Evolutionary conservation across 2,797 vertebrate genomes (phyloP), one percentile per base, ranked within the genome.

Genomic region (Sebastes oblongus): DNA sequence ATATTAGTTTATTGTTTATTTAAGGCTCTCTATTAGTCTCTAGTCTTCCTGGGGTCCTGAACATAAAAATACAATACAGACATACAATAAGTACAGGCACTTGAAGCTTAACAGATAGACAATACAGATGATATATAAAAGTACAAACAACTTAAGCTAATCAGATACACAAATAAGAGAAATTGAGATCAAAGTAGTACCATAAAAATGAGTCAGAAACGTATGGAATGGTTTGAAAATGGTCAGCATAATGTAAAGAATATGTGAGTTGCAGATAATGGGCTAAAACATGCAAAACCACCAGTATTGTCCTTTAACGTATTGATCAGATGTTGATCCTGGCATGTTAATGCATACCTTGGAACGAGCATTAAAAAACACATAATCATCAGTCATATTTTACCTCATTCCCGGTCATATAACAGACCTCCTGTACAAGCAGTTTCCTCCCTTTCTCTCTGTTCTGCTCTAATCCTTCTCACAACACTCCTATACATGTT

Each of bases 381-480:
- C 20, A 56, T 34, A n/a, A 55, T 36, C 70, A 83, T 66, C 46
- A 9, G 5, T 66, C 52, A 65, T 52, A 74, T 81, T 27, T 46
- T 46, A 16, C 42, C 6, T 50, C 46, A 30, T 30, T 69, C 13
- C 46, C 2, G 3, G 18, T 50, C 46, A 50, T 60, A 42, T 54
- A 78, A 68, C n/a, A 46, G 22, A 66, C 20, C 16, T 34, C 11
- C 52, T 66, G 34, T 39, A 24, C 18, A 36, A 64, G 36, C 64
- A 60, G 4, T 77, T 68, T 77, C 36, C 66, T 72, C 59, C 20
- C 64, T 84, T 75, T 79, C 32, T 59, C 27, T 73, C 61, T 62
- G 13, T 72, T 72, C 34, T 58, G 25, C 20, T 79, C 30, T 85
- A 80, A 89, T 86, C 75, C 62, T 29, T 69, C 82, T 64, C 73